Evolutionary conservation across 2,888 invertebrate species (phyloP), one percentile per base, ranked within the genome.

Genomic region (Iphiclides podalirius): DNA sequence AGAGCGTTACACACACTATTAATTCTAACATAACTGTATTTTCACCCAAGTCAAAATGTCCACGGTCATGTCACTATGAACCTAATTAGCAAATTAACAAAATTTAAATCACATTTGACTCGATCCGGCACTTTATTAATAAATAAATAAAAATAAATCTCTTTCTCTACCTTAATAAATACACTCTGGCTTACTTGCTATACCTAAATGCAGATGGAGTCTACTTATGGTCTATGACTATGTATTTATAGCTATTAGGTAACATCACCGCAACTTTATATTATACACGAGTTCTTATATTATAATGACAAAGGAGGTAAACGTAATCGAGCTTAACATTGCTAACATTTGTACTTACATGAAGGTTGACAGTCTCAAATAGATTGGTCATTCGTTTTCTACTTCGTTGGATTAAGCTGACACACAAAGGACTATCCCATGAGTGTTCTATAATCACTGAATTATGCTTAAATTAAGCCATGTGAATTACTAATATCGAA

Each of bases 321-420:
- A 49, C 56, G 7, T 41, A 45, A 43, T 52, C 15, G 38, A 38
- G 4, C 26, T 37, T 43, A 13, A 23, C 36, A 20, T 55, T 70
- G 63, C 35, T 35, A 36, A 16, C 53, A 58, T 84, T 83, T 85
- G 85, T 85, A 87, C 86, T 85, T 76, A 84, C 38, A 64, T 70
- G 68, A 71, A 73, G 68, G 70, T 64, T 64, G 70, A 80, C 83
- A 86, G 86, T 86, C 86, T 86, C 81, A 76, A 78, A 71, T 58
- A 72, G 66, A 79, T 86, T 86, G 86, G 86, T 86, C 86, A 77
- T 73, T 74, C 49, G 45, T 54, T 52, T 48, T 39, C 46, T 46
- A 39, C 20, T 49, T 47, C 14, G 35, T 31, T 36, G 34, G 35
- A 16, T 17, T 20, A 28, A 39, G 31, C 31, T 41, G 33, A 49